Conservation (phyloP, 2,797 vertebrate genomes). For the Eremophila alpestris region DNA sequence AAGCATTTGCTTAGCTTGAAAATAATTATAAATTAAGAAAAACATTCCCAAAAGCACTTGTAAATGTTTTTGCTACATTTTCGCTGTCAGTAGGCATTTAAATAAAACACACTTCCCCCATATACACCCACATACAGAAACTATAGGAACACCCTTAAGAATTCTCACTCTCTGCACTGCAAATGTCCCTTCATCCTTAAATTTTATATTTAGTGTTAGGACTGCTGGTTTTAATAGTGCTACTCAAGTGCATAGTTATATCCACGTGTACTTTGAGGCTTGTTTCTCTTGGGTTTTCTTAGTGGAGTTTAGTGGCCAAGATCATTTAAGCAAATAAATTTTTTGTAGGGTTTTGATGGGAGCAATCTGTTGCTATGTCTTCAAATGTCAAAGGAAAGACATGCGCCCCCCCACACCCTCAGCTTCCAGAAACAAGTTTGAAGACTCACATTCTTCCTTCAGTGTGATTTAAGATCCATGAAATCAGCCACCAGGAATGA, state of each 20-base stretch:
- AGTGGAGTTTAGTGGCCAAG: not conserved
- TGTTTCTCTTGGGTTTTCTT: not conserved
- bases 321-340: not conserved
- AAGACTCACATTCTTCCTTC: not conserved
- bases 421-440: not conserved
- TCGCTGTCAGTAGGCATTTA: not conserved
- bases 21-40: not conserved
- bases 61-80: not conserved
- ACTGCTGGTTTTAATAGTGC: not conserved
- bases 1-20: not conserved
- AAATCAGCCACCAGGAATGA: not conserved
- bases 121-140: not conserved
- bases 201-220: not conserved
- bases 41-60: not conserved
- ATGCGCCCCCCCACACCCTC: fast-evolving
- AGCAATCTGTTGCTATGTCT: not conserved
- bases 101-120: not conserved
- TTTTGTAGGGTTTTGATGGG: not conserved
- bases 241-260: not conserved
- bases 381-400: not conserved
- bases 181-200: not conserved
- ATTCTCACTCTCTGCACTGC: not conserved
- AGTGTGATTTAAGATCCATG: not conserved
- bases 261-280: not conserved
- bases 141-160: not conserved